Conservation (phyloP, 2,797 vertebrate species). For the Lepus oiostolus region DNA sequence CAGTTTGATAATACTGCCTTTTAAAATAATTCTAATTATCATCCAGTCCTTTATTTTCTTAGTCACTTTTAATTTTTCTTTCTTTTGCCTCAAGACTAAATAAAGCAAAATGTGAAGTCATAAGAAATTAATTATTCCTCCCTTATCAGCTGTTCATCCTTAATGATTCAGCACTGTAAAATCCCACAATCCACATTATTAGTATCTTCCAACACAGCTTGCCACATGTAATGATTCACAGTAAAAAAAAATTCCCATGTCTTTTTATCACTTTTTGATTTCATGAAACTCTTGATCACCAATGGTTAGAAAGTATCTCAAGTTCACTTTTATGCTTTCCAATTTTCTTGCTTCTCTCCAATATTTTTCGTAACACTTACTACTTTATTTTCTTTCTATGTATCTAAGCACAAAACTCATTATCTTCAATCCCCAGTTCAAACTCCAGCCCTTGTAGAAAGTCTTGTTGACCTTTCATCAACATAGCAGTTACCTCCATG, state of each 20-base stretch:
- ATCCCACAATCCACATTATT: neutral
- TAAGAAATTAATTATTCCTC: neutral
- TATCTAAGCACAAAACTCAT: neutral
- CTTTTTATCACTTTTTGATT: neutral
- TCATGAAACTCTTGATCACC: neutral
- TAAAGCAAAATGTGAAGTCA: conserved; percentile 10
- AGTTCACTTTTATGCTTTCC: neutral
- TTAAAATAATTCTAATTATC: neutral
- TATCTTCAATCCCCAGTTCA: conserved; percentile 1
- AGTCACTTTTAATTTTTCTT: neutral
- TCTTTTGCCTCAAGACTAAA: conserved; percentile 6
- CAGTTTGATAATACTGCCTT: neutral
- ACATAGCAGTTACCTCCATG: neutral
- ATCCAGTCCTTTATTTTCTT: conserved; percentile 23
- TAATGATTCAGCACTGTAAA: conserved; percentile 31
- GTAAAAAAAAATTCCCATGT: neutral
- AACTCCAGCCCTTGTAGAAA: neutral
- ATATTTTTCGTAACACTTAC: neutral
- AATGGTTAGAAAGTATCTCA: neutral
- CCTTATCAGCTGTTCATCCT: conserved; percentile 19
- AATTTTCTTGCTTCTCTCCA: neutral
- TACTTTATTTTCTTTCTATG: neutral
- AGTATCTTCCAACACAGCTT: neutral
- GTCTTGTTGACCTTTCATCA: neutral
- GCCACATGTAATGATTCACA: neutral